Conservation (phyloP, 2,797 vertebrate species). For the Dryobates pubescens region DNA sequence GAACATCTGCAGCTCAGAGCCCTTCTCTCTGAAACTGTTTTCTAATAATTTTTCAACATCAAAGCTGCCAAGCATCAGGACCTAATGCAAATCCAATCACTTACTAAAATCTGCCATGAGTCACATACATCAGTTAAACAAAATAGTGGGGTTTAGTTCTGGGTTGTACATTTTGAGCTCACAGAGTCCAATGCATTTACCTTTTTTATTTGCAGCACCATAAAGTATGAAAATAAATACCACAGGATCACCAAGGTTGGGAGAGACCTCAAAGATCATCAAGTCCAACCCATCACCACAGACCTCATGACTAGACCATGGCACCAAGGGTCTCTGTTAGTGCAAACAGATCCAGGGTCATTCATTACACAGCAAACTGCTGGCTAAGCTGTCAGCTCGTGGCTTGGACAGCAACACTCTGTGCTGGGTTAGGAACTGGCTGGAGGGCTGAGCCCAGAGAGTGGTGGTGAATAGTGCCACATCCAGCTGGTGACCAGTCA, state of each 20-base stretch:
- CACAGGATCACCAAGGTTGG: too few species aligned
- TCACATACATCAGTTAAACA: background rate
- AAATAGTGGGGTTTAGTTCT: background rate
- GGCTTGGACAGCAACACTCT: too few species aligned
- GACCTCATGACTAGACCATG: too few species aligned
- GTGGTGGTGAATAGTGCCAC: too few species aligned
- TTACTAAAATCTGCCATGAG: background rate
- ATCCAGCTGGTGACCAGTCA: too few species aligned
- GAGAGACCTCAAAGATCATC: too few species aligned
- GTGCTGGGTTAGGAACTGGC: too few species aligned
- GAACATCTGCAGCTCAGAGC: background rate
- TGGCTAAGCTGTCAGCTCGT: too few species aligned
- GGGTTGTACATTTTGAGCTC: background rate
- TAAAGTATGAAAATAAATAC: background rate
- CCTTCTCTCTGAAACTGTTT: background rate
- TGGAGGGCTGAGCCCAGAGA: too few species aligned
- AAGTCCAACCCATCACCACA: too few species aligned
- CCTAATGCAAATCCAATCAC: background rate
- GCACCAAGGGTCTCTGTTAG: background rate
- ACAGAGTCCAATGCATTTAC: background rate
- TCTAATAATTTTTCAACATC: background rate
- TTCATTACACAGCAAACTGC: too few species aligned
- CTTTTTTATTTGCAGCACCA: background rate
- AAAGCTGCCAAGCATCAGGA: background rate
- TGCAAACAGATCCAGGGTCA: background rate